Conservation (phyloP, 2,888 invertebrate genomes). For the Tenthredo scrophulariae region DNA sequence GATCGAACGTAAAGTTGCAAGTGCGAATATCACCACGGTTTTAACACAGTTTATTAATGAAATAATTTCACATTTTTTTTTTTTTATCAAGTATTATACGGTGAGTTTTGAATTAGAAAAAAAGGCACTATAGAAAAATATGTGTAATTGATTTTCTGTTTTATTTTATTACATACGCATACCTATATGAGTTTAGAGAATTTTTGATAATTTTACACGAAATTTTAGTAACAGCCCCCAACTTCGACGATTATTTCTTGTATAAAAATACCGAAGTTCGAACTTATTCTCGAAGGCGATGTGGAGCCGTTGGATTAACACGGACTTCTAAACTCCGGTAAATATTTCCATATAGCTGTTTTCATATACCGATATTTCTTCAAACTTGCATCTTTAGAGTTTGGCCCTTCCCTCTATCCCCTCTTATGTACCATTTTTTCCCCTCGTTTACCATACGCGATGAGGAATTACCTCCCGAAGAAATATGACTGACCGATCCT, state of each 20-base stretch:
- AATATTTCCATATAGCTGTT: neutral
- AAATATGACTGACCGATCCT: neutral
- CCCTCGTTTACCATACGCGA: neutral
- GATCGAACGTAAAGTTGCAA: neutral
- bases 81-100: no score
- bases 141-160: neutral
- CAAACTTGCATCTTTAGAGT: neutral
- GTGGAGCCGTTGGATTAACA: neutral
- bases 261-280: neutral
- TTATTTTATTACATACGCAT: neutral
- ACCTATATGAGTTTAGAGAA: neutral
- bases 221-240: neutral
- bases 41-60: neutral
- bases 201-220: neutral
- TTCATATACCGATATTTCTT: slow-evolving; percentile 14
- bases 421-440: neutral
- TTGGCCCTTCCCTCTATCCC: slow-evolving; percentile 9
- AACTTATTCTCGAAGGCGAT: neutral
- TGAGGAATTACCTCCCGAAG: slow-evolving; percentile 1
- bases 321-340: neutral
- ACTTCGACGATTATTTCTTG: no score
- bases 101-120: neutral
- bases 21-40: neutral
- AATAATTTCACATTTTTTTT: neutral
- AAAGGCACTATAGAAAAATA: neutral